phyloP scores from a whole-genome alignment of 1,140 invertebrate species.

The Neoseiulus cucumeris region DNA sequence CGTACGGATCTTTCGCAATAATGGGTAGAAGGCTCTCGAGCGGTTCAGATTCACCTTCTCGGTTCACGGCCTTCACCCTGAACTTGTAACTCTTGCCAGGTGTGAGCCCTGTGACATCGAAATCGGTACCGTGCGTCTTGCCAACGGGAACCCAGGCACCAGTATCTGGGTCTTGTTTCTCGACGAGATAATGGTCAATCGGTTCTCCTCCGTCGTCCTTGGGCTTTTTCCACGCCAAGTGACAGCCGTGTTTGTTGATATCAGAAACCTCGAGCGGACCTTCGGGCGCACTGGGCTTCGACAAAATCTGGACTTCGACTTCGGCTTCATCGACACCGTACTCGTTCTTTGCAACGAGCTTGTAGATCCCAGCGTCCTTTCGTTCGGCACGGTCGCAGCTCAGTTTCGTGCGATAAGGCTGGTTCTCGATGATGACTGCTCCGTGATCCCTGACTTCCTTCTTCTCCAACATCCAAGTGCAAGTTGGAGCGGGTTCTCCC shows the following conservation, averaged over 20 bases:
- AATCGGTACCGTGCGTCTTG: constrained; percentile 57
- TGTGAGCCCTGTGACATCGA: constrained; percentile 64
- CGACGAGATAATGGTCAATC: constrained; percentile 75
- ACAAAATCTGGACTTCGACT: constrained; percentile 34
- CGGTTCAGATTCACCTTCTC: constrained; percentile 95
- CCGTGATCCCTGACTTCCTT: constrained; percentile 18
- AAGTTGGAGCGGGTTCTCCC: constrained; percentile 25
- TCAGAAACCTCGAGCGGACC: constrained; percentile 63
- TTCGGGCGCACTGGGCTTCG: constrained; percentile 61
- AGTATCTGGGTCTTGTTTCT: constrained; percentile 77
- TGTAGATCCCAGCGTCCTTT: constrained; percentile 30
- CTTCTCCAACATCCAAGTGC: constrained; percentile 23
- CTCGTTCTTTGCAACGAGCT: constrained; percentile 31
- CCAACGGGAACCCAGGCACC: constrained; percentile 85
- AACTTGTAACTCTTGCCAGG: constrained; percentile 95
- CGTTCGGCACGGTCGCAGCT: constrained; percentile 32
- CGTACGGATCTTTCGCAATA: constrained; percentile 28
- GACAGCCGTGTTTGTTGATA: constrained; percentile 30
- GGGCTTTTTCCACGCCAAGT: constrained; percentile 28
- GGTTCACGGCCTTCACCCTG: constrained; percentile 88
- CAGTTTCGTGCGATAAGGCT: constrained; percentile 31
- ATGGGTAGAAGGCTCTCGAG: constrained; percentile 75
- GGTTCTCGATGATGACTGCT: constrained; percentile 17
- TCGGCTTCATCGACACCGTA: constrained; percentile 33
- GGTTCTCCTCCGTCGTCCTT: constrained; percentile 25